A percentile compares a stretch with the other conserved stretches of the same genome.
Evolutionary conservation across 2,113 vertebrate species (phyloP).

Genomic region (Hypomesus transpacificus): DNA sequence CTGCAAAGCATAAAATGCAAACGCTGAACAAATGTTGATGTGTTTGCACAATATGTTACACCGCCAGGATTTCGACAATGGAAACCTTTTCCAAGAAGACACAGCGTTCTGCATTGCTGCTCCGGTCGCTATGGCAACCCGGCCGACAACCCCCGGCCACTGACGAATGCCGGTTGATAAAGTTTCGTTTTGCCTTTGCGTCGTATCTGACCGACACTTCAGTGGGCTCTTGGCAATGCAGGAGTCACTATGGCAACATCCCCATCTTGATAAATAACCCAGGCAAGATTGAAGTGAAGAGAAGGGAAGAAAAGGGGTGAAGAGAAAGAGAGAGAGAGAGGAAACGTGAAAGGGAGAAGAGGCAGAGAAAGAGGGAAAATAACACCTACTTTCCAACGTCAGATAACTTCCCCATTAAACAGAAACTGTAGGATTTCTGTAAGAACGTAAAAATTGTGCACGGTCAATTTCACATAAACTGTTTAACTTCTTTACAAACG

Average conservation of each 20-base stretch:
- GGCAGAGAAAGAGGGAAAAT: neutral
- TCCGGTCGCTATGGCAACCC: constrained; percentile 20
- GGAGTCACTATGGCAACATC: neutral
- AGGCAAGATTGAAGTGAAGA: neutral
- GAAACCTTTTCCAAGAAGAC: neutral
- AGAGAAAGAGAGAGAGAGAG: neutral
- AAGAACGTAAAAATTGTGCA: neutral
- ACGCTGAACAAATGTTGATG: neutral
- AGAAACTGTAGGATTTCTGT: neutral
- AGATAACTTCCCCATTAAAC: no score
- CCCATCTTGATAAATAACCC: neutral
- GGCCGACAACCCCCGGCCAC: neutral
- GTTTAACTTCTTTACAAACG: constrained; percentile 7
- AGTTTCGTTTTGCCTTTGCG: neutral
- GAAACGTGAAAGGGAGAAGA: neutral
- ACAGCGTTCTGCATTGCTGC: constrained; percentile 5
- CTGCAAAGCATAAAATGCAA: neutral
- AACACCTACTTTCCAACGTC: no score
- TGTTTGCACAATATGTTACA: neutral
- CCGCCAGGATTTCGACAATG: neutral
- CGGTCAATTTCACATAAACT: neutral
- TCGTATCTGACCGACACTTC: neutral
- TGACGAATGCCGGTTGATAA: neutral
- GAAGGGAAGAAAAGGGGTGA: neutral
- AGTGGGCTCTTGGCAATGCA: neutral